phyloP scores from a whole-genome alignment of 1,140 invertebrate genomes.

The Drosophila funebris region DNA sequence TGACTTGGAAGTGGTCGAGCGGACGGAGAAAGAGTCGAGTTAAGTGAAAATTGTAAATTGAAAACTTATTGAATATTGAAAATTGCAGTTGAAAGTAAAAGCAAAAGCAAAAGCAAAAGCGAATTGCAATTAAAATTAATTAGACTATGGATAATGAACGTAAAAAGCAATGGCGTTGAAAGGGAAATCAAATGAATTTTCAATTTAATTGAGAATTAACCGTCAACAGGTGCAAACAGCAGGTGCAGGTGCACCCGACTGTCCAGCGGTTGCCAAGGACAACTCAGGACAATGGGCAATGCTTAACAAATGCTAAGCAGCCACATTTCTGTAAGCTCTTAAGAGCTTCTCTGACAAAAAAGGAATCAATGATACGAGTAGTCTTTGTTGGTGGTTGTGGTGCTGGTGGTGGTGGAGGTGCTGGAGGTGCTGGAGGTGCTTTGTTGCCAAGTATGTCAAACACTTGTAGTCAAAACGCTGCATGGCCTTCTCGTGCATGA shows the following conservation, averaged over 20 bases:
- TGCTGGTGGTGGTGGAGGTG: background rate
- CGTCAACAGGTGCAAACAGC: conserved; percentile 58
- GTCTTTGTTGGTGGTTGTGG: background rate
- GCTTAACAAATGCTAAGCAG: conserved; percentile 16
- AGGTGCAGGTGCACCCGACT: background rate
- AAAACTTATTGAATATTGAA: conserved; percentile 13
- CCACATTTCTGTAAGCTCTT: background rate
- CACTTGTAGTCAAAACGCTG: conserved; percentile 60
- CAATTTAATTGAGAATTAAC: background rate
- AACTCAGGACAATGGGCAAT: conserved; percentile 55
- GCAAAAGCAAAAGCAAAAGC: no score
- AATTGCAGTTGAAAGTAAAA: conserved; percentile 33
- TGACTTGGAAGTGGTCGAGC: conserved; percentile 5
- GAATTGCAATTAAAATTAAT: conserved; percentile 35
- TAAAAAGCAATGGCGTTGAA: conserved; percentile 48
- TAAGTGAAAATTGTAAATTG: conserved; percentile 39
- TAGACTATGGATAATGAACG: conserved; percentile 38
- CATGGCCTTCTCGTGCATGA: background rate
- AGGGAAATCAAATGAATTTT: background rate
- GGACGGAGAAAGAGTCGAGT: conserved; percentile 32
- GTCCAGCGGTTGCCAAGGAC: conserved; percentile 24
- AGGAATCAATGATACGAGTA: conserved; percentile 51
- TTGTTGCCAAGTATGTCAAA: conserved; percentile 56
- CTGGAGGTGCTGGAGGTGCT: background rate
- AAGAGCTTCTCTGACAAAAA: conserved; percentile 1